These are phyloP conservation scores for Sipha maydis DNA, from an alignment of 2,888 invertebrate genomes.

Conservation along the genomic window DNA sequence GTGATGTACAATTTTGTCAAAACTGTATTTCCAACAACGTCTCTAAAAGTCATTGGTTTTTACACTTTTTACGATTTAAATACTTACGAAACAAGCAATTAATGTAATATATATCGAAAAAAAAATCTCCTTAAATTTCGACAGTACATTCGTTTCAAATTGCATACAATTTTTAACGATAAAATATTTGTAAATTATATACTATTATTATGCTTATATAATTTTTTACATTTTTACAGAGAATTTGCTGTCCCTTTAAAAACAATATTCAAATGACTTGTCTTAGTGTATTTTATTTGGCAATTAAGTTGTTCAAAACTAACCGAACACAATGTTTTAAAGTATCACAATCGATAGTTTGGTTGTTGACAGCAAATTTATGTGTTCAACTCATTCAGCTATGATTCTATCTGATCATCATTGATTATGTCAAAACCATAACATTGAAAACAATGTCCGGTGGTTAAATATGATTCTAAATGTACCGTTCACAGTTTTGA, in stretches of 20 bases:
- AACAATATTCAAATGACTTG: not conserved
- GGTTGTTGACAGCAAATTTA: not conserved
- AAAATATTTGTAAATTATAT: not conserved
- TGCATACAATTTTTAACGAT: not conserved
- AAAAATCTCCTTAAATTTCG: no score
- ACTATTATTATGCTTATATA: not conserved
- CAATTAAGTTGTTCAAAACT: not conserved
- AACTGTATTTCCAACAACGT: no score
- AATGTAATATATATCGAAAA: no score
- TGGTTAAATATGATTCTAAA: slow-evolving; percentile 84
- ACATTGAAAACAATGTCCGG: slow-evolving; percentile 76
- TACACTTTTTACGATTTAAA: no score
- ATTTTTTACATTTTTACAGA: not conserved
- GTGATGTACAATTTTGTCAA: no score
- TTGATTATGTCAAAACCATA: slow-evolving; percentile 97
- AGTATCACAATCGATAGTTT: not conserved
- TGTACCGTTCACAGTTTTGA: not conserved
- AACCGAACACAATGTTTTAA: not conserved
- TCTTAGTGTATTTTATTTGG: not conserved
- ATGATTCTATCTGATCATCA: slow-evolving; percentile 88
- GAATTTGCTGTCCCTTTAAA: not conserved
- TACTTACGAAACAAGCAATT: no score
- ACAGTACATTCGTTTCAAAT: no score
- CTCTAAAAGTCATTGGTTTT: no score
- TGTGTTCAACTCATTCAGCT: slow-evolving; percentile 77